phyloP scores from a whole-genome alignment of 2,888 invertebrate species.

The Sarcophaga subvicina region DNA sequence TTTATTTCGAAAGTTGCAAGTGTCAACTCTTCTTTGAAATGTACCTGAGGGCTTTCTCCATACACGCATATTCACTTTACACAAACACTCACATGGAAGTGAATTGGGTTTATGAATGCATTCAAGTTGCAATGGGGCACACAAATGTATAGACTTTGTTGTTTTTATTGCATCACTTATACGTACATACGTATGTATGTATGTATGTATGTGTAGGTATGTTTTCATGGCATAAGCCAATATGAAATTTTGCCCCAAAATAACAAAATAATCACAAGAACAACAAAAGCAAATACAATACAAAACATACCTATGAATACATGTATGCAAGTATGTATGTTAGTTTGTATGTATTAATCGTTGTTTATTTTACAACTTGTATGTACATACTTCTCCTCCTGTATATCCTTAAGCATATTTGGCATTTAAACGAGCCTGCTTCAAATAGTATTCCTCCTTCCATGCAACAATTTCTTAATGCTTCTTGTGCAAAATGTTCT shows the following conservation, averaged over 20 bases:
- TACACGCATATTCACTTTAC: background rate
- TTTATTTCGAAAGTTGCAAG: conserved; percentile 14
- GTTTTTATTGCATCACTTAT: background rate
- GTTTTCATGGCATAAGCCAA: background rate
- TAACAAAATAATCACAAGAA: background rate
- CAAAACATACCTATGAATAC: background rate
- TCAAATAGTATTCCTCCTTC: background rate
- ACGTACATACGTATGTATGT: background rate
- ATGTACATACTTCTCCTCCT: background rate
- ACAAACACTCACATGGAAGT: too few relatives aligned
- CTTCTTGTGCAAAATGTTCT: conserved; percentile 1
- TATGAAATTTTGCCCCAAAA: background rate
- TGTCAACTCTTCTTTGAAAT: conserved; percentile 30
- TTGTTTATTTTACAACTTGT: conserved; percentile 12
- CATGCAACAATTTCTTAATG: conserved; percentile 7
- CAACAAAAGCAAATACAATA: background rate
- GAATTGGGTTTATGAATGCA: too few relatives aligned
- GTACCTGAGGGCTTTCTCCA: conserved; percentile 32
- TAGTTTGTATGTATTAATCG: background rate
- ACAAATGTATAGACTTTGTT: too few relatives aligned
- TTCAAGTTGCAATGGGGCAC: too few relatives aligned
- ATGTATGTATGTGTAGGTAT: background rate
- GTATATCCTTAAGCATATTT: conserved; percentile 28
- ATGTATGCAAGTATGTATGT: background rate
- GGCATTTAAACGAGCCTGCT: background rate